phyloP scores from a whole-genome alignment of 2,113 vertebrate genomes.

The Pitta sordida region DNA sequence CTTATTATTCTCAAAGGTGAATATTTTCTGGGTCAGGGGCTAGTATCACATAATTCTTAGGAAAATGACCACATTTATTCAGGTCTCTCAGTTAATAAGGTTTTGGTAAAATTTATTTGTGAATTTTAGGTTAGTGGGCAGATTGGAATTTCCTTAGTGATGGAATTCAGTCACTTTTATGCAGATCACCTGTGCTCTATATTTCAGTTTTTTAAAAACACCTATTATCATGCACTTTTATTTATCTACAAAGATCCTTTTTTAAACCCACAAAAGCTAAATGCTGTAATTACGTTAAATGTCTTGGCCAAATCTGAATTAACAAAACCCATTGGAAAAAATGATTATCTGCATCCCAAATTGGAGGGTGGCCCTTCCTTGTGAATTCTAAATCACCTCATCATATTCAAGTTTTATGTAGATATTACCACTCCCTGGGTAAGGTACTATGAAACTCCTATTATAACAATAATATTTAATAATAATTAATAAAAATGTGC shows the following conservation, averaged over 20 bases:
- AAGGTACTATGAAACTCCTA: not conserved
- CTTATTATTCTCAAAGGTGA: not conserved
- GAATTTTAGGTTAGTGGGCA: not conserved
- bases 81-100: not conserved
- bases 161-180: not conserved
- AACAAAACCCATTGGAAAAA: not conserved
- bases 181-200: not conserved
- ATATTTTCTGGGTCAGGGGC: not conserved
- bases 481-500: not conserved
- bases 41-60: not conserved
- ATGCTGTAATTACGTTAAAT: conserved; percentile 19
- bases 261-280: not conserved
- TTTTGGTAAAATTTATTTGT: not conserved
- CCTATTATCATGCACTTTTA: not conserved
- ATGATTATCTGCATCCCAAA: not conserved
- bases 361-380: not conserved
- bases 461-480: not conserved
- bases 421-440: not conserved
- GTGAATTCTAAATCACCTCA: not conserved
- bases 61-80: not conserved
- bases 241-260: not conserved
- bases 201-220: not conserved
- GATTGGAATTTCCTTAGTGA: not conserved
- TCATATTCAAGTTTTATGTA: not conserved
- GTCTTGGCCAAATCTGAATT: conserved; percentile 24